phyloP scores from a whole-genome alignment of 1,140 invertebrate genomes.

The Aporrectodea caliginosa region DNA sequence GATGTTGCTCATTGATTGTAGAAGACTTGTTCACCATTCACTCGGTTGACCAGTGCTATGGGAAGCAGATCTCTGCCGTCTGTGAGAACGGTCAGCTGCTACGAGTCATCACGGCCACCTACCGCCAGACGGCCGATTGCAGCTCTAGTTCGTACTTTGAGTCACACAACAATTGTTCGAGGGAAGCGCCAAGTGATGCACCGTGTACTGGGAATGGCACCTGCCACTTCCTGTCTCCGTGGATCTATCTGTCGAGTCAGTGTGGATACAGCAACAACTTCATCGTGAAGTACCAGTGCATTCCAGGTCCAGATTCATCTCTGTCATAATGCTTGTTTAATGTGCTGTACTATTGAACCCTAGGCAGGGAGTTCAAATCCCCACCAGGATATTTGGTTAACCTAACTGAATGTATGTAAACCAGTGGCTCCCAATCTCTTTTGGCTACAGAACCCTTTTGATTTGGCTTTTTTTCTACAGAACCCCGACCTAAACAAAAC shows the following conservation, averaged over 20 bases:
- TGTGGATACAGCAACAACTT: not conserved
- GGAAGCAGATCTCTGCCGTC: not conserved
- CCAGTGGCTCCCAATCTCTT: no score
- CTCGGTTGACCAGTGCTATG: not conserved
- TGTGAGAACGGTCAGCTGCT: not conserved
- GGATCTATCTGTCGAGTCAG: not conserved
- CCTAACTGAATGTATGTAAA: no score
- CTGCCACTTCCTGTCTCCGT: not conserved
- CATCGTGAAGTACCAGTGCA: not conserved
- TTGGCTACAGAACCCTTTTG: not conserved
- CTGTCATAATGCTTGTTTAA: not conserved
- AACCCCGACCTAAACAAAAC: no score
- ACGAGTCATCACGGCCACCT: not conserved
- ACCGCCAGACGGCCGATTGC: not conserved
- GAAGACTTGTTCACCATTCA: not conserved
- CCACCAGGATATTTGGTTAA: not conserved
- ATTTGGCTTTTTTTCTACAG: no score
- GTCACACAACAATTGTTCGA: not conserved
- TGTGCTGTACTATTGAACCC: not conserved
- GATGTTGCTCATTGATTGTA: no score
- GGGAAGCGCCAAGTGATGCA: no score
- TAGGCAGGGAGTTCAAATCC: not conserved
- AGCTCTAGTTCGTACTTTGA: not conserved
- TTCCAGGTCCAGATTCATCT: not conserved
- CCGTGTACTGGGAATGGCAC: not conserved